These are phyloP conservation scores for Cephus cinctus DNA, from an alignment of 1,140 invertebrate genomes.

Conservation along the genomic window DNA sequence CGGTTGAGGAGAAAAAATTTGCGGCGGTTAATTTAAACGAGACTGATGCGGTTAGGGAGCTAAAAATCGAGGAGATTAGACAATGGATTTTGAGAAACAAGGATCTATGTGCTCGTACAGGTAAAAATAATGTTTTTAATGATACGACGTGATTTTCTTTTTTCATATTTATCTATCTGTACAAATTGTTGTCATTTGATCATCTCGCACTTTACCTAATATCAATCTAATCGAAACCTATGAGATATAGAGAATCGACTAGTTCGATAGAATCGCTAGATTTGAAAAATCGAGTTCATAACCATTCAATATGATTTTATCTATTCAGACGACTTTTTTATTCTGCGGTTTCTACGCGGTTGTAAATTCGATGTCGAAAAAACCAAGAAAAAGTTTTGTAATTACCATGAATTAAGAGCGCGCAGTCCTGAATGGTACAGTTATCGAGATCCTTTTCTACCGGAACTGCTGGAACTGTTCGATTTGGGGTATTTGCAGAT, in stretches of 20 bases:
- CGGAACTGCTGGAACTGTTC: conserved; percentile 60
- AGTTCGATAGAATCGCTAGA: neutral
- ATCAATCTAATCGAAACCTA: neutral
- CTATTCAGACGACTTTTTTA: conserved; percentile 54
- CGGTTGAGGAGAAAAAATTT: conserved; percentile 32
- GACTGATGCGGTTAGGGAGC: conserved; percentile 25
- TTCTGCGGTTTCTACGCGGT: conserved; percentile 62
- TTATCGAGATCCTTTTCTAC: conserved; percentile 60
- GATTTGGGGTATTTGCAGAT: conserved; percentile 51
- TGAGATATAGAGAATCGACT: neutral
- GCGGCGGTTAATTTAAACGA: conserved; percentile 43
- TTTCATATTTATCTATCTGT: neutral
- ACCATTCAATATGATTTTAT: neutral
- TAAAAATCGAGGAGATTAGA: conserved; percentile 36
- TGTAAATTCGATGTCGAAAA: conserved; percentile 63
- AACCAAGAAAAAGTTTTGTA: conserved; percentile 60
- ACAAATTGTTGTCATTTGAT: neutral
- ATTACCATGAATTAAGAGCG: conserved; percentile 59
- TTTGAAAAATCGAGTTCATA: neutral
- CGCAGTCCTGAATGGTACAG: conserved; percentile 61
- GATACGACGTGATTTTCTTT: conserved; percentile 2
- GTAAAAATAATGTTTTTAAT: conserved; percentile 32
- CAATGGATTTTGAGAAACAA: conserved; percentile 33
- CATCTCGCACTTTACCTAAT: neutral
- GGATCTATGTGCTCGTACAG: conserved; percentile 26